A percentile compares a stretch with the other conserved stretches of the same genome.
Conservation (phyloP, 2,888 invertebrate species). For the Hydrotaea cyrtoneurina region DNA sequence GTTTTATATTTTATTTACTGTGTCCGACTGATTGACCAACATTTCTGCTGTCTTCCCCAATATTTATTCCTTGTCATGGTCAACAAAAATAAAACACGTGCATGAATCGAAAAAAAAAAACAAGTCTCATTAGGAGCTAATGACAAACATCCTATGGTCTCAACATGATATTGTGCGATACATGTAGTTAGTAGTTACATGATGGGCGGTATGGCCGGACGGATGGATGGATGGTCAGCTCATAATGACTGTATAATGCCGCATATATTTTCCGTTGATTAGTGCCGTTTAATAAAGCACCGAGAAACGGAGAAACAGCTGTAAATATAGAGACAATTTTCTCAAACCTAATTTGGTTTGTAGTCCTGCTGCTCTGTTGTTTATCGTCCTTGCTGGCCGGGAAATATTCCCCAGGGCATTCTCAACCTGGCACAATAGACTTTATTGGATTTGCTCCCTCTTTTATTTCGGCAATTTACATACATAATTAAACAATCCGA, state of each 20-base stretch:
- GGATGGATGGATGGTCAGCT: not conserved
- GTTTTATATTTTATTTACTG: too few relatives aligned
- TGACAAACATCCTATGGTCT: not conserved
- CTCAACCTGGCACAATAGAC: not conserved
- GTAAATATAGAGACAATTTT: not conserved
- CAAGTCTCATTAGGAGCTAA: too few relatives aligned
- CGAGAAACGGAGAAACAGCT: not conserved
- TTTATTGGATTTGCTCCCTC: not conserved
- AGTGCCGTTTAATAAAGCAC: not conserved
- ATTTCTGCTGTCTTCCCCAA: too few relatives aligned
- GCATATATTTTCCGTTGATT: not conserved
- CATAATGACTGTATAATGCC: constrained; percentile 2
- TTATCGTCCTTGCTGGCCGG: not conserved
- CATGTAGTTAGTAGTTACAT: too few relatives aligned
- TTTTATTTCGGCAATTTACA: not conserved
- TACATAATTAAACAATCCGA: constrained; percentile 1
- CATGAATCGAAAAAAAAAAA: too few relatives aligned
- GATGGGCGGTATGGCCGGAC: too few relatives aligned
- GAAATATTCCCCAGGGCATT: not conserved
- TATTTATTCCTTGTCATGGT: too few relatives aligned
- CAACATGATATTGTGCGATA: not conserved
- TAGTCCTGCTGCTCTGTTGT: not conserved
- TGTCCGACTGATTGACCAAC: too few relatives aligned
- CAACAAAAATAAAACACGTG: too few relatives aligned
- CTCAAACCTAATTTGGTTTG: constrained; percentile 6